A percentile compares a stretch with the other conserved stretches of the same genome.
Conservation (phyloP, 2,888 invertebrate genomes). For the Zonitis immaculata region DNA sequence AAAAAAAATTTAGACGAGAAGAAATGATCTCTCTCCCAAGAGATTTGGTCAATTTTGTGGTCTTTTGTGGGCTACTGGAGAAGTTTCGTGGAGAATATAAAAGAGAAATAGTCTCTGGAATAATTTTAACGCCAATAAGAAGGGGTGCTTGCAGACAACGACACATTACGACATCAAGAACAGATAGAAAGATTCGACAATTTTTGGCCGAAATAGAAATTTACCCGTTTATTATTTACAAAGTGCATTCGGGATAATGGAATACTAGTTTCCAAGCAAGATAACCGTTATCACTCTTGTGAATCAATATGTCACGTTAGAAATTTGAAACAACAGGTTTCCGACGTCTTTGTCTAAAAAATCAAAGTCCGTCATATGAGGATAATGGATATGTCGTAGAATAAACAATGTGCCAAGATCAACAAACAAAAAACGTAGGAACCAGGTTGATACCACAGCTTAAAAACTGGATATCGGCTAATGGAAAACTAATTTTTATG, state of each 20-base stretch:
- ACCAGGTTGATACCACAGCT: too few species aligned
- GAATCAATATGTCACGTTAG: too few species aligned
- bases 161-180: not conserved
- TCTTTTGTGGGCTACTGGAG: not conserved
- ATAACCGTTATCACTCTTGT: too few species aligned
- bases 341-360: too few species aligned
- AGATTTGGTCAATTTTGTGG: not conserved
- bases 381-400: too few species aligned
- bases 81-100: not conserved
- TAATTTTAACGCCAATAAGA: not conserved
- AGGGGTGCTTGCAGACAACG: not conserved
- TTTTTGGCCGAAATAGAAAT: not conserved
- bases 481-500: too few species aligned
- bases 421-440: too few species aligned
- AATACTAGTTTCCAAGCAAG: too few species aligned
- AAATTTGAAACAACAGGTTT: too few species aligned
- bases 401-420: too few species aligned
- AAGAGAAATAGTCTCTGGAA: not conserved
- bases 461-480: too few species aligned
- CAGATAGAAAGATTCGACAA: not conserved
- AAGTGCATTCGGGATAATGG: not conserved
- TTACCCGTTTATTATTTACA: not conserved
- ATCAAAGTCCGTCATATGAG: too few species aligned
- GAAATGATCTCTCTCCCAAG: not conserved
- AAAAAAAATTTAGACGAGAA: not conserved